These are phyloP conservation scores for Nomada lathburiana DNA, from an alignment of 2,888 invertebrate species.

Conservation along the genomic window DNA sequence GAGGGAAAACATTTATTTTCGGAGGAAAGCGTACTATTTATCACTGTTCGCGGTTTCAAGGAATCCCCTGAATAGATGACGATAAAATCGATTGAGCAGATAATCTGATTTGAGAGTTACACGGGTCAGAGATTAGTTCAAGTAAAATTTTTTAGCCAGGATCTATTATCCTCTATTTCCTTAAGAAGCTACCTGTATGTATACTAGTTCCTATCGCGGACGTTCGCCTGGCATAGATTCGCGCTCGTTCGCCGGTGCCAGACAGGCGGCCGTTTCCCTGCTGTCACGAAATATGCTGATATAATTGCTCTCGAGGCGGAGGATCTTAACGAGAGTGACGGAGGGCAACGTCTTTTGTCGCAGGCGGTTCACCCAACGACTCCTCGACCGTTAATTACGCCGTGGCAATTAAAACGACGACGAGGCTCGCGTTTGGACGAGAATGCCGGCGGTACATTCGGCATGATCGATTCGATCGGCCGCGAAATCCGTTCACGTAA, in stretches of 20 bases:
- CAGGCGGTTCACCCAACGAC: constrained; percentile 15
- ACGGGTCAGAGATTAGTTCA: too few relatives aligned
- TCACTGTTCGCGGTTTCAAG: too few relatives aligned
- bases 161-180: too few relatives aligned
- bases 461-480: constrained; percentile 16
- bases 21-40: too few relatives aligned
- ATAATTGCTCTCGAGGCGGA: constrained; percentile 41
- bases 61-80: too few relatives aligned
- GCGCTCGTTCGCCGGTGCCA: constrained; percentile 30
- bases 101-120: too few relatives aligned
- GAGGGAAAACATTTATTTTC: too few relatives aligned
- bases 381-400: constrained; percentile 39
- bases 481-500: constrained; percentile 20
- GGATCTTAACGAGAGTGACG: constrained; percentile 34
- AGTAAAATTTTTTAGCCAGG: too few relatives aligned
- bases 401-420: constrained; percentile 45
- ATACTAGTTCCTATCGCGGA: background rate
- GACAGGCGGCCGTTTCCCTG: constrained; percentile 26
- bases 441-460: background rate
- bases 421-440: background rate
- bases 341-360: constrained; percentile 1
- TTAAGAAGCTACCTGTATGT: too few relatives aligned
- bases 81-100: too few relatives aligned
- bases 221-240: constrained; percentile 27
- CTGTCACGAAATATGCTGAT: constrained; percentile 44